Base-by-base conservation (phyloP, 2,113 vertebrate genomes). In the Rhadina sibilatrix region DNA sequence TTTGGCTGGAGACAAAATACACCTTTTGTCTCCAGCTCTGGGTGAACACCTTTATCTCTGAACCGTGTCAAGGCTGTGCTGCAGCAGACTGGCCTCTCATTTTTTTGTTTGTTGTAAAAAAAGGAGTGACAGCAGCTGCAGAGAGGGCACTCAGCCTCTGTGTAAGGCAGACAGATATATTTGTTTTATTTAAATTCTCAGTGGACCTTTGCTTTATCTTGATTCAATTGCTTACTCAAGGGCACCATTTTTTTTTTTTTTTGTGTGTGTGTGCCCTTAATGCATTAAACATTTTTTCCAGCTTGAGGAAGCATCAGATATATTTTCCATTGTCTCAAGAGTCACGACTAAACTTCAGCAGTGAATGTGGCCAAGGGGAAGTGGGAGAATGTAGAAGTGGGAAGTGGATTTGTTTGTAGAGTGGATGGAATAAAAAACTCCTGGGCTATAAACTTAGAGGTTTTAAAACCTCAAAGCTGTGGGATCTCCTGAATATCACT, bases 181-280 rank as follows among this genome's bases (percentile, higher is more conserved):
- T 93, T 87, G 52, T 78, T 95, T 95, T 54, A 21, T 50, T 96
- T 89, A 71, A 35, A 83, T 90, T 91, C 57, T 77, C 47, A 12
- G 63, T 54, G 63, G 54, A 88, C 46, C 71, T 95, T 83, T 94
- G 23, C 76, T 87, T 90, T 90, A 57, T 63, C 54, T 14, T 56
- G 38, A 81, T 88, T 94, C 76, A 63, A 11, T 83, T 93, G 59
- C 50, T 88, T 4, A 14, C 47, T 72, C 71, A 61, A 92, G 27
- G 59, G 11, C 3, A 6, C 17, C 11, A 7, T 24, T n/a, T 42
- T 42, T 50, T 83, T 94, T 66, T 35, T 3, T 17, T 17, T 4
- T 31, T 4, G 31, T 69, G 17, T 46, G 5, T 76, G 22, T 27
- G 15, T 90, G 66, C 42, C 46, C 35, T 88, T 83, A 59, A 83